Percentiles rank a stretch among this genome's conserved stretches.
Conservation (phyloP, 2,797 vertebrate genomes). For the Coccyzus lansbergi region DNA sequence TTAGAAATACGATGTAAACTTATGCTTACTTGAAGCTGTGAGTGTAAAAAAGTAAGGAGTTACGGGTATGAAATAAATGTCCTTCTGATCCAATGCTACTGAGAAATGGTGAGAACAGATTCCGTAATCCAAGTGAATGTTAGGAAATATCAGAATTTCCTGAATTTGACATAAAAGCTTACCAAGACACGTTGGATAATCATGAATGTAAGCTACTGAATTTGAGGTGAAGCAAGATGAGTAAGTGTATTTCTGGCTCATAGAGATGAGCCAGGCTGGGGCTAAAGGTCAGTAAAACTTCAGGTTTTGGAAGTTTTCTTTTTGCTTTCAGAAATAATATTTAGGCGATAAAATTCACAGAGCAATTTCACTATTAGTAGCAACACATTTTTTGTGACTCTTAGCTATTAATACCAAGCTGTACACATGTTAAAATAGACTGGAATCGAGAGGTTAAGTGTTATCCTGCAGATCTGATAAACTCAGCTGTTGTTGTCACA, state of each 20-base stretch:
- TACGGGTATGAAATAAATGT: neutral
- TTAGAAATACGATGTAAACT: neutral
- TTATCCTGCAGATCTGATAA: slow-evolving; percentile 70
- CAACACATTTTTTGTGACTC: neutral
- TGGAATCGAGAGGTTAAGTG: slow-evolving; percentile 67
- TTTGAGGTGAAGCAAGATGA: slow-evolving; percentile 34
- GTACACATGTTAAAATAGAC: slow-evolving; percentile 55
- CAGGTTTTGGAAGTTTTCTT: neutral
- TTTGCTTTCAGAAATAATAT: slow-evolving; percentile 52
- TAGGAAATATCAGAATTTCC: slow-evolving; percentile 28
- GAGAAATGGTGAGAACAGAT: neutral
- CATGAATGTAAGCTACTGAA: neutral
- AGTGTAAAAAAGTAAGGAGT: neutral
- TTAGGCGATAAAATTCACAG: neutral
- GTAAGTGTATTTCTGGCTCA: slow-evolving; percentile 6
- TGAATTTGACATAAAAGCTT: neutral
- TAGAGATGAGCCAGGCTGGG: neutral
- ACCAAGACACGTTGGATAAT: neutral
- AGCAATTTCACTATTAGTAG: neutral
- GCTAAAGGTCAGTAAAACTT: slow-evolving; percentile 21
- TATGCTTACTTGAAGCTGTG: neutral
- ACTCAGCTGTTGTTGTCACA: slow-evolving; percentile 65
- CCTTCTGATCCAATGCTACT: neutral
- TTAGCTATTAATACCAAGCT: slow-evolving; percentile 42
- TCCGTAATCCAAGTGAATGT: neutral